A percentile compares a stretch with the other conserved stretches of the same genome.
These are phyloP conservation scores for Acanthornis magna DNA, from an alignment of 2,797 vertebrate genomes.

Conservation along the genomic window DNA sequence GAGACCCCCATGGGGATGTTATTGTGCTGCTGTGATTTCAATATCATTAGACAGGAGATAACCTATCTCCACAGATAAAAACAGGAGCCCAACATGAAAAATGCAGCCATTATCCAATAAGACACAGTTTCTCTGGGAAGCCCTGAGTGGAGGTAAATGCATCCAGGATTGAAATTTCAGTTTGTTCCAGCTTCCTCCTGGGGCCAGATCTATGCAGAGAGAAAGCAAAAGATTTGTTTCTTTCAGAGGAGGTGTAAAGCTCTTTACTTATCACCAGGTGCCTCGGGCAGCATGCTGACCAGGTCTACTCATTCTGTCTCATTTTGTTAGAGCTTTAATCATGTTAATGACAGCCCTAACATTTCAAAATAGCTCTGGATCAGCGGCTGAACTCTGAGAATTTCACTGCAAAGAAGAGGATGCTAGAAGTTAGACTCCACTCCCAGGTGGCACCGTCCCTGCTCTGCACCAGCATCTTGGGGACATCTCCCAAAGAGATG, in stretches of 20 bases:
- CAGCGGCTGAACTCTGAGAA: background rate
- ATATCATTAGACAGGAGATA: background rate
- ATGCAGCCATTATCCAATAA: background rate
- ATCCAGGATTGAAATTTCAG: conserved; percentile 1
- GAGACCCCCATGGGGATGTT: background rate
- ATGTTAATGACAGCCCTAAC: background rate
- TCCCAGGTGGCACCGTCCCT: background rate
- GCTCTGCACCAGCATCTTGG: background rate
- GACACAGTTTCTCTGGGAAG: background rate
- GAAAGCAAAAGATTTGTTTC: conserved; percentile 15
- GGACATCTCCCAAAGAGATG: background rate
- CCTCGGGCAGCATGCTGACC: background rate
- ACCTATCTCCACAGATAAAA: background rate
- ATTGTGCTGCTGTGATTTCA: background rate
- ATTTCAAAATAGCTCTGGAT: conserved; percentile 7
- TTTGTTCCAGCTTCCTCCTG: background rate
- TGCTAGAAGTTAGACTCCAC: background rate
- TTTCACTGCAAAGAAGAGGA: background rate
- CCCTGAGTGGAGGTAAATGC: background rate
- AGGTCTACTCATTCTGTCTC: background rate
- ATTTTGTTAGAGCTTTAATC: conserved; percentile 24
- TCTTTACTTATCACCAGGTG: background rate
- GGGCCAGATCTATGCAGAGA: background rate
- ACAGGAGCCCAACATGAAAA: conserved; percentile 16
- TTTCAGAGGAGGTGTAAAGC: background rate